These are phyloP conservation scores for Poeciliopsis paucimaculata DNA, from an alignment of 2,797 vertebrate genomes.

Conservation along the genomic window DNA sequence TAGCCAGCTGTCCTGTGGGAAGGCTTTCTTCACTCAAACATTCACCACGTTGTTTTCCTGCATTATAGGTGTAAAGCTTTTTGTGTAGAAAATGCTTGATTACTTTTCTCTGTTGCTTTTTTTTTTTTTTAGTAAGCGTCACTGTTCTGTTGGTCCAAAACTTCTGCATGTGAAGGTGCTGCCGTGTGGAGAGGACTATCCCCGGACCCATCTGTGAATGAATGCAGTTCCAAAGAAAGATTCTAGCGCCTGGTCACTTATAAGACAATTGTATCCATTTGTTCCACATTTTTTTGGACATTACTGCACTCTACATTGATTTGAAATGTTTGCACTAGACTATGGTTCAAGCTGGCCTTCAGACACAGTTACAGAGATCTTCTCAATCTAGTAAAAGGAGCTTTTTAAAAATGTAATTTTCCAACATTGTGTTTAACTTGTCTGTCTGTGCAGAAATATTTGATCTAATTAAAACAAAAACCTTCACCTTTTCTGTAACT, in stretches of 20 bases:
- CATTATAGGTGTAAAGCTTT: constrained; percentile 6
- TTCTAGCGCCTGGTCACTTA: background rate
- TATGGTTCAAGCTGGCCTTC: background rate
- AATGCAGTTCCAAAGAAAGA: background rate
- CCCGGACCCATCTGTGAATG: constrained; percentile 2
- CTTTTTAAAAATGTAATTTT: background rate
- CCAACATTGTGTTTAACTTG: background rate
- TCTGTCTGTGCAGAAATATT: background rate
- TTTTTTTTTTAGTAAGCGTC: constrained; percentile 1
- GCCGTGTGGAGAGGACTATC: constrained; percentile 14
- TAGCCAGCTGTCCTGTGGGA: background rate
- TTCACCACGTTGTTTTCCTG: background rate
- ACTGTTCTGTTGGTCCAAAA: background rate
- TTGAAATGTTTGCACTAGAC: constrained; percentile 14
- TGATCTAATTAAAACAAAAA: background rate
- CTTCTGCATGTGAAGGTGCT: background rate
- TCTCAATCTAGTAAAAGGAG: background rate
- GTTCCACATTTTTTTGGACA: background rate
- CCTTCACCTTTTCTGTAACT: background rate
- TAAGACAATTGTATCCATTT: background rate
- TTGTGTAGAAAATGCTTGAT: background rate
- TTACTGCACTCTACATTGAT: background rate
- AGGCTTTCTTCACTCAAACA: background rate
- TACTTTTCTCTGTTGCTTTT: background rate
- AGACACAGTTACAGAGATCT: accelerated